These are phyloP conservation scores for Gryllus bimaculatus DNA, from an alignment of 1,140 invertebrate genomes.

Conservation along the genomic window DNA sequence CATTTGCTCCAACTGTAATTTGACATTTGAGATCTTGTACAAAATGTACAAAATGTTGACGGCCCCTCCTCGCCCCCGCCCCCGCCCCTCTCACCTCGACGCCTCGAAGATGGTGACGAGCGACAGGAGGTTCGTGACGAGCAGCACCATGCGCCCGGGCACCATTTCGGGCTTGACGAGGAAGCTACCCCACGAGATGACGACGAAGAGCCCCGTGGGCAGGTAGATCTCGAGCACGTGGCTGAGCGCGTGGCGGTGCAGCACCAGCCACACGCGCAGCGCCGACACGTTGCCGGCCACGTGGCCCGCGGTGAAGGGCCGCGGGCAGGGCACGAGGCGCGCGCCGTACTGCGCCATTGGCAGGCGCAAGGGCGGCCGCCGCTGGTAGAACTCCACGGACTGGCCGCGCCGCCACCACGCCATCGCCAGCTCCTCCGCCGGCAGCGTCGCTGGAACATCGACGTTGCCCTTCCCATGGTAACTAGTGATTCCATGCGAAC, in stretches of 20 bases:
- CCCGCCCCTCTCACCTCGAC: slow-evolving; percentile 21
- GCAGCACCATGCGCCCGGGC: slow-evolving; percentile 28
- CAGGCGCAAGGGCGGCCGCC: neutral
- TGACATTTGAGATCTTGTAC: too few relatives aligned
- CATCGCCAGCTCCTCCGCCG: neutral
- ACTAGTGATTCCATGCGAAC: neutral
- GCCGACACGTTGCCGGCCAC: slow-evolving; percentile 11
- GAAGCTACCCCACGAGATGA: slow-evolving; percentile 33
- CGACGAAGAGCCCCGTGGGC: slow-evolving; percentile 30
- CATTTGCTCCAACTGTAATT: too few relatives aligned
- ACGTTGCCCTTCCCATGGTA: too few relatives aligned
- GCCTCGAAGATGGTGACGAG: slow-evolving; percentile 27
- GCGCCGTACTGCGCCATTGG: neutral
- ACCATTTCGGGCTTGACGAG: slow-evolving; percentile 29
- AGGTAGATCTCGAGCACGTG: slow-evolving; percentile 31
- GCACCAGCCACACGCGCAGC: slow-evolving; percentile 10
- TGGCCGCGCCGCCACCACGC: neutral
- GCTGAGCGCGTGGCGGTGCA: slow-evolving; percentile 24
- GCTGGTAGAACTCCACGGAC: neutral
- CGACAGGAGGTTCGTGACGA: slow-evolving; percentile 28
- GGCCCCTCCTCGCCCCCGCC: too few relatives aligned
- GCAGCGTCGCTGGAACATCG: neutral
- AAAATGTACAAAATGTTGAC: too few relatives aligned
- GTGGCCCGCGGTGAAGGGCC: neutral
- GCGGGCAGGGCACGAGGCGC: neutral